These are phyloP conservation scores for Acanthurus leucopareius DNA, from an alignment of 2,797 vertebrate genomes.

Conservation along the genomic window DNA sequence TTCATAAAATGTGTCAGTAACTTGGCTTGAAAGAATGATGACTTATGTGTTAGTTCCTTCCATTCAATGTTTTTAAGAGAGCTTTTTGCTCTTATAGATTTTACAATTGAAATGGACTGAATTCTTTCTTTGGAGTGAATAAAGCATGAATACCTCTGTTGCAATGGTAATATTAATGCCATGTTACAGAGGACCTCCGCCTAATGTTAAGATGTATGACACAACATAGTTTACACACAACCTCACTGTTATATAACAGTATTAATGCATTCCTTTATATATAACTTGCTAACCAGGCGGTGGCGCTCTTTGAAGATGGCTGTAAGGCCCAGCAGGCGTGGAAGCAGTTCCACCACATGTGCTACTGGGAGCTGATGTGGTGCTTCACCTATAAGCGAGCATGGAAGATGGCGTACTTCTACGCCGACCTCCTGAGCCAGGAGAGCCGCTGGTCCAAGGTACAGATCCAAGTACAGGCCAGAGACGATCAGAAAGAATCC, in stretches of 20 bases:
- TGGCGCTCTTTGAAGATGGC: slow-evolving; percentile 88
- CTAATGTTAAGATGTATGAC: slow-evolving; percentile 20
- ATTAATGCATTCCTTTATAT: neutral
- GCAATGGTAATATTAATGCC: neutral
- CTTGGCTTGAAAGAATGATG: neutral
- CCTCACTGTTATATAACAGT: neutral
- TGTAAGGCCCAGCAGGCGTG: slow-evolving; percentile 90
- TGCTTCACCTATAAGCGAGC: slow-evolving; percentile 88
- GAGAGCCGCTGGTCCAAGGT: slow-evolving; percentile 93
- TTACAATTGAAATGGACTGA: neutral
- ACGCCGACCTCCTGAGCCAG: slow-evolving; percentile 90
- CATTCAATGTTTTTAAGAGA: neutral
- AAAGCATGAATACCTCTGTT: neutral
- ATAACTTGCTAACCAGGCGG: slow-evolving; percentile 78
- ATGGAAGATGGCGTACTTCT: slow-evolving; percentile 92
- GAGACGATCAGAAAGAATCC: neutral
- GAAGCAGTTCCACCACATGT: slow-evolving; percentile 94
- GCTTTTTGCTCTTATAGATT: neutral
- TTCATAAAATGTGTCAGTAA: slow-evolving; percentile 1
- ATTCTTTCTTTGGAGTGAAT: neutral
- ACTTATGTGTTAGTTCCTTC: neutral
- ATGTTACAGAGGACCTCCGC: neutral
- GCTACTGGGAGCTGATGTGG: slow-evolving; percentile 95
- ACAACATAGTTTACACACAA: neutral
- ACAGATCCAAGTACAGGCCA: neutral